These are phyloP conservation scores for Liopterus haemorrhoidalis DNA, from an alignment of 2,888 invertebrate species.

Conservation along the genomic window DNA sequence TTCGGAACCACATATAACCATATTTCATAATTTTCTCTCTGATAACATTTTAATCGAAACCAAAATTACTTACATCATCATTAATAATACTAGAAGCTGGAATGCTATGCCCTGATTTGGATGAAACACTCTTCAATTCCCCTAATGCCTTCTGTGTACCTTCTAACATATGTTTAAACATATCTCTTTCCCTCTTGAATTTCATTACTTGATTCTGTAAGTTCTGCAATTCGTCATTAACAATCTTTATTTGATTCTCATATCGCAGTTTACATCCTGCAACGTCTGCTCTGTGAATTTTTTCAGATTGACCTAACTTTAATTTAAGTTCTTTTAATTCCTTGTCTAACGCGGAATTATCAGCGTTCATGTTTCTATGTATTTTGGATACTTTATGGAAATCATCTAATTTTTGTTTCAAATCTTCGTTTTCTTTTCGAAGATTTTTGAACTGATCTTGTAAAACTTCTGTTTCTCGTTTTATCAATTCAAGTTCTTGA, in stretches of 20 bases:
- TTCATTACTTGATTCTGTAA: conserved; percentile 73
- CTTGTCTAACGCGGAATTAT: conserved; percentile 67
- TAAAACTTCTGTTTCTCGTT: conserved; percentile 61
- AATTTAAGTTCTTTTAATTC: conserved; percentile 67
- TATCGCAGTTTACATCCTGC: conserved; percentile 76
- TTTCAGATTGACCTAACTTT: conserved; percentile 59
- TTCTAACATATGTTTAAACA: conserved; percentile 84
- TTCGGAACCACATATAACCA: too few relatives aligned
- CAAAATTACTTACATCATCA: conserved; percentile 58
- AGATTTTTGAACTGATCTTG: conserved; percentile 68
- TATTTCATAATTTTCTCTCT: not conserved
- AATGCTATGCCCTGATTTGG: conserved; percentile 48
- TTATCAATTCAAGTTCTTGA: conserved; percentile 63
- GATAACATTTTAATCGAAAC: conserved; percentile 13
- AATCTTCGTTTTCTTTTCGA: conserved; percentile 71
- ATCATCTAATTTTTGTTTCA: conserved; percentile 73
- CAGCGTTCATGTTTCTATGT: conserved; percentile 70
- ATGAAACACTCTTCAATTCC: conserved; percentile 61
- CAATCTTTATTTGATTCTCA: conserved; percentile 74
- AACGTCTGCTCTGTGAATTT: conserved; percentile 69
- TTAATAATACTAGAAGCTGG: conserved; percentile 64
- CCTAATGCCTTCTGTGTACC: conserved; percentile 78
- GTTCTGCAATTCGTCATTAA: conserved; percentile 76
- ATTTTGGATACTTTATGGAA: conserved; percentile 79
- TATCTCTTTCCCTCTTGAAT: conserved; percentile 82